These are phyloP conservation scores for Oncorhynchus keta DNA, from an alignment of 2,113 vertebrate genomes.

Conservation along the genomic window DNA sequence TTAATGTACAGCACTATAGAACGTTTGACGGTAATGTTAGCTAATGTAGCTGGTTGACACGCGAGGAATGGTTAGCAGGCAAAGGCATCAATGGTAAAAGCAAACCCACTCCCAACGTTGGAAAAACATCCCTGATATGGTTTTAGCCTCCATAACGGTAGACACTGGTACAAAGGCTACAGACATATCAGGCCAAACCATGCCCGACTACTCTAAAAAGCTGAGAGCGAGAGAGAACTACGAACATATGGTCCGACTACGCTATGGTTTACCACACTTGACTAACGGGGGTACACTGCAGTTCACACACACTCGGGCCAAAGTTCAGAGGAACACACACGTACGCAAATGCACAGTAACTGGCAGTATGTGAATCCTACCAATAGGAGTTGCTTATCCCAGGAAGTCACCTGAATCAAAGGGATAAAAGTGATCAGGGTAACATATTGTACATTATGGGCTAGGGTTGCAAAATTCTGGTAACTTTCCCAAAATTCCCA, in stretches of 20 bases:
- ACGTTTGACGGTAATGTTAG: not conserved
- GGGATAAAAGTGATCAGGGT: slow-evolving; percentile 42
- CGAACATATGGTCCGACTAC: not conserved
- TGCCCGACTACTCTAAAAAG: not conserved
- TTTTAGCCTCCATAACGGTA: no score
- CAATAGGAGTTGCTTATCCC: slow-evolving; percentile 71
- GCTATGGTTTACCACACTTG: slow-evolving; percentile 3
- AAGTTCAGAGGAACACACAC: not conserved
- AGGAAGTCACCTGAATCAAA: slow-evolving; percentile 77
- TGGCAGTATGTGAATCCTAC: slow-evolving; percentile 70
- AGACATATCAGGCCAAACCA: not conserved
- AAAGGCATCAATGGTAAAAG: not conserved
- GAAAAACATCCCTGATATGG: not conserved
- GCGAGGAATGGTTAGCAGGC: no score
- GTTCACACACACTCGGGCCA: not conserved
- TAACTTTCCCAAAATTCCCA: no score
- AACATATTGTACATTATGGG: not conserved
- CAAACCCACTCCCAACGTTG: not conserved
- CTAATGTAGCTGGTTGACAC: no score
- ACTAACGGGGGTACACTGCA: not conserved
- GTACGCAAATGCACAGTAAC: slow-evolving; percentile 13
- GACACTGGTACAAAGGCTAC: no score
- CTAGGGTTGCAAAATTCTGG: no score
- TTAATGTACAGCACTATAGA: not conserved
- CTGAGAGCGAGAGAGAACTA: not conserved